These are phyloP conservation scores for Motacilla tschutschensis DNA, from an alignment of 2,113 vertebrate genomes.

Conservation along the genomic window DNA sequence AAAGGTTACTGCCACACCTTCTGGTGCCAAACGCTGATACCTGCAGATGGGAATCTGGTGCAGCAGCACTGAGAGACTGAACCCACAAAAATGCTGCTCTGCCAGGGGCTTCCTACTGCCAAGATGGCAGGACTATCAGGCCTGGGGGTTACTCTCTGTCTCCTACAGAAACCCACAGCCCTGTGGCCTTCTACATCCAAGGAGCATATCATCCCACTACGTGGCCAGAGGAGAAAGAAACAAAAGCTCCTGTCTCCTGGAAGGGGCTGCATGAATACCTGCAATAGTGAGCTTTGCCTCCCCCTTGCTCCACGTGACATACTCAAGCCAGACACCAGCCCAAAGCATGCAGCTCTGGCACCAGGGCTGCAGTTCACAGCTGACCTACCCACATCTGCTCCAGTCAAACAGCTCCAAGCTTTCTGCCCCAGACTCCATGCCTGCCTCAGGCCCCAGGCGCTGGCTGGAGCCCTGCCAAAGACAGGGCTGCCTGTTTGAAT, in stretches of 20 bases:
- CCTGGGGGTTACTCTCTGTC: not conserved
- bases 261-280: not conserved
- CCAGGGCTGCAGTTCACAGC: not conserved
- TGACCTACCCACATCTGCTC: conserved; percentile 2
- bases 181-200: not conserved
- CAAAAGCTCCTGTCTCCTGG: not conserved
- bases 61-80: not conserved
- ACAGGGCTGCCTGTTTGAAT: not conserved
- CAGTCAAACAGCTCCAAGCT: not conserved
- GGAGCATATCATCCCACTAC: not conserved
- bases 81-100: not conserved
- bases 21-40: not conserved
- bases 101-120: not conserved
- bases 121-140: not conserved
- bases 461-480: conserved; percentile 14
- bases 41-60: not conserved
- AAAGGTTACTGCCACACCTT: not conserved
- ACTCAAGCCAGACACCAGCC: rapidly evolving
- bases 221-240: not conserved
- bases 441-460: not conserved
- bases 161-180: not conserved
- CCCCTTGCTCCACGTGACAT: not conserved
- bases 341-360: not conserved
- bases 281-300: not conserved
- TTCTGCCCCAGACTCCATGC: not conserved